Conservation (phyloP, 2,888 invertebrate genomes). For the Epistrophe grossulariae region DNA sequence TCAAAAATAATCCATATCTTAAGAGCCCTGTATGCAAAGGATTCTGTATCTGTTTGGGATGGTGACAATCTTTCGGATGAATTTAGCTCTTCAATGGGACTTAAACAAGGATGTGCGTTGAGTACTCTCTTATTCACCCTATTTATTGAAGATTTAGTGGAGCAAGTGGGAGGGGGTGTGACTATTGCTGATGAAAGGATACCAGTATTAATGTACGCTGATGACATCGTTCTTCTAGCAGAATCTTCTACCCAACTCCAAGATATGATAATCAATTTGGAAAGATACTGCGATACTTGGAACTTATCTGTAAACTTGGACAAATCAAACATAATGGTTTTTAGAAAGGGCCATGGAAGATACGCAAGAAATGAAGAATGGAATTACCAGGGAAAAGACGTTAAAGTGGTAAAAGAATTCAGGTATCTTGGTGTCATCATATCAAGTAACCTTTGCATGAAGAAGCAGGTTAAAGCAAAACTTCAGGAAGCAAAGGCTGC, state of each 20-base stretch:
- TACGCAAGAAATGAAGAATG: not conserved
- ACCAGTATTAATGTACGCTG: not conserved
- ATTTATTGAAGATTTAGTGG: too few species aligned
- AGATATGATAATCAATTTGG: not conserved
- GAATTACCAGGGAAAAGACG: not conserved
- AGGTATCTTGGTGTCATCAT: not conserved
- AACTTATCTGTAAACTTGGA: not conserved
- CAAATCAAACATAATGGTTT: not conserved
- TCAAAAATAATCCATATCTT: too few species aligned
- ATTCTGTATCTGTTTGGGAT: too few species aligned
- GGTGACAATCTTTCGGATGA: too few species aligned
- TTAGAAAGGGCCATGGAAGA: slow-evolving; percentile 52
- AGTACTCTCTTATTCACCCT: too few species aligned
- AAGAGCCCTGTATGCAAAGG: too few species aligned
- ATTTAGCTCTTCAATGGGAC: too few species aligned
- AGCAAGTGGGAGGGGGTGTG: too few species aligned
- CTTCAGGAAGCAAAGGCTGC: not conserved
- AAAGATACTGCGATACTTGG: not conserved
- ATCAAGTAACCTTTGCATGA: not conserved
- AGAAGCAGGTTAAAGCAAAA: not conserved
- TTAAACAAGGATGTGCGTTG: too few species aligned
- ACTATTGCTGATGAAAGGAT: not conserved
- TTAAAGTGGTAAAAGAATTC: not conserved
- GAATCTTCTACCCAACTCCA: not conserved
- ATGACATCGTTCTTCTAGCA: not conserved